phyloP scores from a whole-genome alignment of 53 echinoderm and acorn worm genomes.

The Paelopatides confundens region DNA sequence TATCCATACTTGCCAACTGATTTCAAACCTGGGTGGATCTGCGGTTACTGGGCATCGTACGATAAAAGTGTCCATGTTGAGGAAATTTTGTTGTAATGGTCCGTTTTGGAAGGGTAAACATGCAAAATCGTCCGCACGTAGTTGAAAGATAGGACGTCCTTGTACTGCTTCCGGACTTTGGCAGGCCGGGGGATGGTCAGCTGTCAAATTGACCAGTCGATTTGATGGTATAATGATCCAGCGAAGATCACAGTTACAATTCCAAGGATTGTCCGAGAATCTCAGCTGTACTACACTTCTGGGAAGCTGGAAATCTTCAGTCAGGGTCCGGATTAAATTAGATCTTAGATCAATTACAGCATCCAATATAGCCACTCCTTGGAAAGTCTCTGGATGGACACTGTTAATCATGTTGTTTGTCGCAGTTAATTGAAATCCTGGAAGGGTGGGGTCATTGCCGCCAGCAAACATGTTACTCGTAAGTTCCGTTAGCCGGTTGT shows the following conservation, averaged over 20 bases:
- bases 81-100: slow-evolving; percentile 1
- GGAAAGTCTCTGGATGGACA: not conserved
- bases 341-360: not conserved
- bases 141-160: not conserved
- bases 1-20: slow-evolving; percentile 12
- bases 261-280: slow-evolving; percentile 14
- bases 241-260: slow-evolving; percentile 4
- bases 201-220: not conserved
- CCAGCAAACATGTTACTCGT: not conserved
- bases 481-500: slow-evolving; percentile 16
- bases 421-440: not conserved
- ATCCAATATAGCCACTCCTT: not conserved
- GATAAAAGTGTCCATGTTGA: slow-evolving; percentile 22
- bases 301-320: not conserved
- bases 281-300: not conserved
- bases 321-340: not conserved
- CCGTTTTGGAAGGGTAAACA: slow-evolving; percentile 12
- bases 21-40: not conserved
- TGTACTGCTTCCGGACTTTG: not conserved
- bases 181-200: not conserved
- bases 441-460: not conserved
- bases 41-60: slow-evolving; percentile 25
- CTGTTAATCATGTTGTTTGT: not conserved
- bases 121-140: not conserved
- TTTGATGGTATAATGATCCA: not conserved